phyloP scores from a whole-genome alignment of 2,113 vertebrate species.

The Sphaerodactylus townsendi region DNA sequence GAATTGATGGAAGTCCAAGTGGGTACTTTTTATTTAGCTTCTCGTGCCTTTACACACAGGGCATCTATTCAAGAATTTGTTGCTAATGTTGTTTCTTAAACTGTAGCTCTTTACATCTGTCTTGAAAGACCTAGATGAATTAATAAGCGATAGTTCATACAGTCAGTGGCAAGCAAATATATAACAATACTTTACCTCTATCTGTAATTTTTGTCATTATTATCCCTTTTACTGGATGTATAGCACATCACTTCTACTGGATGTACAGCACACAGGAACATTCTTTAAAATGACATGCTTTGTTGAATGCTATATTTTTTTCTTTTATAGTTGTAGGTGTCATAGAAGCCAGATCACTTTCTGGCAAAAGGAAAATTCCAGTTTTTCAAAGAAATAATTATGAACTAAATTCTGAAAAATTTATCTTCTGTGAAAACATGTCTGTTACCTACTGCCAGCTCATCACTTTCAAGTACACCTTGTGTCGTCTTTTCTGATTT shows the following conservation, averaged over 20 bases:
- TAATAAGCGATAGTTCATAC: not conserved
- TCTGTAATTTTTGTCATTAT: not conserved
- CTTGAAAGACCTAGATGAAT: not conserved
- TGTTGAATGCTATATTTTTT: not conserved
- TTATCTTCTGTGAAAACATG: not conserved
- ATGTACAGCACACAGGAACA: too few species aligned
- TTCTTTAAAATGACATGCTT: not conserved
- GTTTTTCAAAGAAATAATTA: not conserved
- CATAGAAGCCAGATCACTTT: not conserved
- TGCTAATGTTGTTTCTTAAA: not conserved
- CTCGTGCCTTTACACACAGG: not conserved
- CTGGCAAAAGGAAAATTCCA: not conserved
- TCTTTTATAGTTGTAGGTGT: not conserved
- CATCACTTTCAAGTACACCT: constrained; percentile 27
- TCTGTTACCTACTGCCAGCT: not conserved
- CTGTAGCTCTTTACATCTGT: not conserved
- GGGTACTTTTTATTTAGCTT: too few species aligned
- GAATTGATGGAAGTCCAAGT: too few species aligned
- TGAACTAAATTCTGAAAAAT: not conserved
- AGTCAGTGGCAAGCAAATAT: not conserved
- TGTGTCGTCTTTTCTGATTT: constrained; percentile 15
- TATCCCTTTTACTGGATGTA: not conserved
- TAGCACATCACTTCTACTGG: not conserved
- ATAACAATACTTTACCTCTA: too few species aligned
- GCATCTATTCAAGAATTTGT: not conserved